A percentile compares a stretch with the other conserved stretches of the same genome.
These are phyloP conservation scores for Tetragonula clypearis DNA, from an alignment of 1,140 invertebrate species.

Conservation along the genomic window DNA sequence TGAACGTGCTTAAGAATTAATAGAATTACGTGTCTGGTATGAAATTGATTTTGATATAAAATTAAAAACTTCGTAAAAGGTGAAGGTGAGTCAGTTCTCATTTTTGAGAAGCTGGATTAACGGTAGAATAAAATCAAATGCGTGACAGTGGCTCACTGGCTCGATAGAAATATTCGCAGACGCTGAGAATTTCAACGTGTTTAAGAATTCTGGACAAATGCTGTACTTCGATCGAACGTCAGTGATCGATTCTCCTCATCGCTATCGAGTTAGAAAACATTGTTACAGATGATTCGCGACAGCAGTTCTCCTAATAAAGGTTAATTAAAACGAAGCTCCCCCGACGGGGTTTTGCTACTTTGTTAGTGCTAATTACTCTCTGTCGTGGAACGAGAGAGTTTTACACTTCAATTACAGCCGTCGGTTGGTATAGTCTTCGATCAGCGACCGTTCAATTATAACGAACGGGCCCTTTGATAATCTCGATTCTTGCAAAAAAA, in stretches of 20 bases:
- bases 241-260: neutral
- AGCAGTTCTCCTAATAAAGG: neutral
- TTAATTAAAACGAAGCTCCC: slow-evolving; percentile 23
- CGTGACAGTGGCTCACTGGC: no score
- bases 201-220: neutral
- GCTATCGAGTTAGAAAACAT: neutral
- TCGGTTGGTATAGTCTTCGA: slow-evolving; percentile 26
- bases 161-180: neutral
- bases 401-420: slow-evolving; percentile 33
- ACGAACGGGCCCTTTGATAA: slow-evolving; percentile 38
- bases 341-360: neutral
- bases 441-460: slow-evolving; percentile 44
- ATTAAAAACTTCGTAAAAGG: no score
- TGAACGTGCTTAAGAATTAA: no score
- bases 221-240: neutral
- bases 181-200: no score
- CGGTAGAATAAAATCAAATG: no score
- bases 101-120: no score
- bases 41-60: no score
- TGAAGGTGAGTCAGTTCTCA: no score
- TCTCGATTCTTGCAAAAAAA: neutral
- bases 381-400: slow-evolving; percentile 18
- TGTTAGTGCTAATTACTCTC: slow-evolving; percentile 38
- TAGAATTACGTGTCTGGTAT: no score
- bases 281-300: neutral